A percentile compares a stretch with the other conserved stretches of the same genome.
phyloP scores from a whole-genome alignment of 53 echinoderm and acorn worm species.

The Actinopyga echinites region DNA sequence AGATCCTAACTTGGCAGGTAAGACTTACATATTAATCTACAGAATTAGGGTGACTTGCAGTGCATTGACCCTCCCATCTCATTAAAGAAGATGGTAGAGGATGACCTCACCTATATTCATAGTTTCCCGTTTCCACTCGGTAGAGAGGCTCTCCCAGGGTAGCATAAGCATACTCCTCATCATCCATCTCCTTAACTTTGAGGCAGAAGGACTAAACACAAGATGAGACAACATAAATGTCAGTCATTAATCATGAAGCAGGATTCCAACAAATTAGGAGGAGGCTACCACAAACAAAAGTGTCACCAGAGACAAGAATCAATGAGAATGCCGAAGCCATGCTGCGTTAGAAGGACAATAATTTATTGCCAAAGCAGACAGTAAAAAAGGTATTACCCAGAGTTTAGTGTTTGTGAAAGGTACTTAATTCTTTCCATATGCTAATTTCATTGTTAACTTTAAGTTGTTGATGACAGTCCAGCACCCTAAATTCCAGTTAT shows the following conservation, averaged over 20 bases:
- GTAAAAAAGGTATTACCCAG: too few species aligned
- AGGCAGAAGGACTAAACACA: slow-evolving; percentile 91
- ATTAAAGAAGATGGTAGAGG: background rate
- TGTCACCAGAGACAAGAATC: background rate
- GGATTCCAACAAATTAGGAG: background rate
- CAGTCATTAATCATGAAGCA: background rate
- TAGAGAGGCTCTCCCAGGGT: slow-evolving; percentile 98
- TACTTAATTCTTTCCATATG: too few species aligned
- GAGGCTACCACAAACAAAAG: background rate
- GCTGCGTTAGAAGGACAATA: too few species aligned
- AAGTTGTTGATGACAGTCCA: too few species aligned
- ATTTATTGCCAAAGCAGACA: too few species aligned
- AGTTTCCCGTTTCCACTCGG: slow-evolving; percentile 98
- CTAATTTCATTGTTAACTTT: too few species aligned
- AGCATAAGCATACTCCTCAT: slow-evolving; percentile 99
- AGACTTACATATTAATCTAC: too few species aligned
- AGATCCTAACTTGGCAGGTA: too few species aligned
- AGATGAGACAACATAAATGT: too few species aligned
- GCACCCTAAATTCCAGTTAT: too few species aligned
- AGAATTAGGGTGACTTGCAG: background rate
- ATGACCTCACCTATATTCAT: slow-evolving; percentile 92
- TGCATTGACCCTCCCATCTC: background rate
- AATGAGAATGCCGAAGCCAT: background rate
- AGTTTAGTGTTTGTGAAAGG: too few species aligned
- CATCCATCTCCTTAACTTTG: slow-evolving; percentile 99